phyloP scores from a whole-genome alignment of 2,888 invertebrate species.

The Melanostoma scalare region DNA sequence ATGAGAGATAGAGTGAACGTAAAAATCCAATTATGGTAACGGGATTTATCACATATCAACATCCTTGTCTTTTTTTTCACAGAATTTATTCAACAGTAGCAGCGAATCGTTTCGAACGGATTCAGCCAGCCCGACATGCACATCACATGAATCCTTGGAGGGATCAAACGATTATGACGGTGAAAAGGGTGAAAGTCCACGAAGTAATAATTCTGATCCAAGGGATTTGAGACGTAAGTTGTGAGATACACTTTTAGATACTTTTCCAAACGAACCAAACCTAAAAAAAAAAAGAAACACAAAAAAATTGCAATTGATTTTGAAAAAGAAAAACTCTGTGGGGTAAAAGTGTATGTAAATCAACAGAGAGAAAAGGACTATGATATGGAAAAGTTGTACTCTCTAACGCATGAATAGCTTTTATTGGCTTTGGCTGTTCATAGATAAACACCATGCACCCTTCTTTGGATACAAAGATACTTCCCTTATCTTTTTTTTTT shows the following conservation, averaged over 20 bases:
- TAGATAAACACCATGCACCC: conserved; percentile 60
- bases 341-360: conserved; percentile 59
- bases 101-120: conserved; percentile 83
- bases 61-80: conserved; percentile 33
- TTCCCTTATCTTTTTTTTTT: conserved; percentile 4
- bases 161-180: conserved; percentile 85
- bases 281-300: conserved; percentile 2
- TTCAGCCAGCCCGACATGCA: conserved; percentile 85
- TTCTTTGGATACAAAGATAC: conserved; percentile 38
- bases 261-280: conserved; percentile 25
- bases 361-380: conserved; percentile 47
- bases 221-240: conserved; percentile 85
- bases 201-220: conserved; percentile 82
- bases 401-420: conserved; percentile 71
- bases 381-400: conserved; percentile 62
- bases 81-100: conserved; percentile 82
- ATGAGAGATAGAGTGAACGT: background rate
- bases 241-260: conserved; percentile 45
- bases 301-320: conserved; percentile 61
- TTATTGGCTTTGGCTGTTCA: conserved; percentile 67
- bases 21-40: conserved; percentile 73
- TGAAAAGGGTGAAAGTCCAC: conserved; percentile 83
- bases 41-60: conserved; percentile 68
- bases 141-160: conserved; percentile 85
- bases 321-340: conserved; percentile 26